Conservation (phyloP, 2,888 invertebrate species). For the Caenorhabditis wallacei region DNA sequence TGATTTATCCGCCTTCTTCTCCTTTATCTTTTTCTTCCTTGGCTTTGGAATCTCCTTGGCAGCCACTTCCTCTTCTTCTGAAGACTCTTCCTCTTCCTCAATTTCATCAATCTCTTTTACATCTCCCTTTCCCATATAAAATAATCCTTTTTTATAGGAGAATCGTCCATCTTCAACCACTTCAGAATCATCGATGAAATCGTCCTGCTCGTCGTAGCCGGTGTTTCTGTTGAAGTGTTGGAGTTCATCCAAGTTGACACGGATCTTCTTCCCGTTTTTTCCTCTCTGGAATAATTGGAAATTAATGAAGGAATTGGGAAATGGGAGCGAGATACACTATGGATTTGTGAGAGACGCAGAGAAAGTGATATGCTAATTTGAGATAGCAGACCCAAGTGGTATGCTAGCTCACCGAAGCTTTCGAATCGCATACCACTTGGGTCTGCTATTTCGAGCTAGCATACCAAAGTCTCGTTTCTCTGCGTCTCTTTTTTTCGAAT, state of each 20-base stretch:
- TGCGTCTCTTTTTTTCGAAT: no score
- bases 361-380: no score
- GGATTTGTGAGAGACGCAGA: no score
- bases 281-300: not conserved
- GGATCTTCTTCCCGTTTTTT: slow-evolving; percentile 32
- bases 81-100: slow-evolving; percentile 83
- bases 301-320: not conserved
- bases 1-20: not conserved
- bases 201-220: slow-evolving; percentile 71
- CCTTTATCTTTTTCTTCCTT: not conserved
- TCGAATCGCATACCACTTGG: no score
- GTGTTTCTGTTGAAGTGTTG: slow-evolving; percentile 41
- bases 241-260: slow-evolving; percentile 38
- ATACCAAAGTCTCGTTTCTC: no score
- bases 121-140: slow-evolving; percentile 93
- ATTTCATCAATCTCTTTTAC: slow-evolving; percentile 91
- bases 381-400: no score
- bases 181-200: slow-evolving; percentile 74
- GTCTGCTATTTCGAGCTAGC: no score
- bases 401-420: no score
- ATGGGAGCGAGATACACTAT: not conserved
- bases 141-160: slow-evolving; percentile 57
- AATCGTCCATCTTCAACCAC: slow-evolving; percentile 48
- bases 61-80: not conserved
- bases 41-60: not conserved